These are phyloP conservation scores for Indri indri DNA, from an alignment of 2,113 vertebrate genomes.

Conservation along the genomic window DNA sequence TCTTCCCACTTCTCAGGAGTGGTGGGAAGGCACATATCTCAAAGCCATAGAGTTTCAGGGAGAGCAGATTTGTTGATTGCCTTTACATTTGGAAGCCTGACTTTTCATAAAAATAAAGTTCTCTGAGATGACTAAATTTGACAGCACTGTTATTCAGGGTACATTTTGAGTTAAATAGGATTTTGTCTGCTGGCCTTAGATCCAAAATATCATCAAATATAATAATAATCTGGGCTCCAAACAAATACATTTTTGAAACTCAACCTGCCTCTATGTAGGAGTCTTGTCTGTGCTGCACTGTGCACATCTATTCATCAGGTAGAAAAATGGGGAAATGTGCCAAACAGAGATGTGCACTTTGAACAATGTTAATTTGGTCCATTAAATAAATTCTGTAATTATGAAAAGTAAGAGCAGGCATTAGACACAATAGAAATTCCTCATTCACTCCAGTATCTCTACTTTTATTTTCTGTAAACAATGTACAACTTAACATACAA, in stretches of 20 bases:
- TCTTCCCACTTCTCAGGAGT: not conserved
- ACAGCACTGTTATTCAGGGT: not conserved
- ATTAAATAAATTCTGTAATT: not conserved
- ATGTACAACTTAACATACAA: not conserved
- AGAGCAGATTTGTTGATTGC: not conserved
- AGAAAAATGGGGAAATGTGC: not conserved
- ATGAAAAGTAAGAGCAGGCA: not conserved
- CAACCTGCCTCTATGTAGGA: not conserved
- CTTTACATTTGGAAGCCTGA: not conserved
- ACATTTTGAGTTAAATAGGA: not conserved
- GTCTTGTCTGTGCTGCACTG: fast-evolving
- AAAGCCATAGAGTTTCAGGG: not conserved
- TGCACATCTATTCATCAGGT: not conserved
- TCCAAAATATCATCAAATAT: not conserved
- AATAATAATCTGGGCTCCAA: not conserved
- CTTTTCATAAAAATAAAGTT: not conserved
- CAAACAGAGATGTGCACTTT: not conserved
- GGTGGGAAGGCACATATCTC: not conserved
- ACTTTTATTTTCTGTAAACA: constrained; percentile 37
- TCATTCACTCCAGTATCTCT: not conserved
- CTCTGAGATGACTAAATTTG: not conserved
- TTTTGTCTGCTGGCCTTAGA: not conserved
- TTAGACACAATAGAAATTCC: not conserved
- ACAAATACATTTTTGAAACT: not conserved
- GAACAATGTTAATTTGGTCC: not conserved